A percentile compares a stretch with the other conserved stretches of the same genome.
Conservation (phyloP, 2,113 vertebrate genomes). For the Podilymbus podiceps region DNA sequence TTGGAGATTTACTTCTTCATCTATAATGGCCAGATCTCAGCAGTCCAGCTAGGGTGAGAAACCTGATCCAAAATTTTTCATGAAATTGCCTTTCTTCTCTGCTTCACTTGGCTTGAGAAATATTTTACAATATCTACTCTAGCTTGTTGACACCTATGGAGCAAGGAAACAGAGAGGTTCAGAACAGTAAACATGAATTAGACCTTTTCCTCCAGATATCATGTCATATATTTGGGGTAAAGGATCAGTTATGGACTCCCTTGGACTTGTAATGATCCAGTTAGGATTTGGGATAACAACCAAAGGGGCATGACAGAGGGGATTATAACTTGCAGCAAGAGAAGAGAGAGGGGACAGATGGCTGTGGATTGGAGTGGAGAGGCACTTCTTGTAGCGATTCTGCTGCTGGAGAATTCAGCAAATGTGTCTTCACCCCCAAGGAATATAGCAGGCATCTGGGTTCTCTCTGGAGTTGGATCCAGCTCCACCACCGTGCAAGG, state of each 20-base stretch:
- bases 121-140: background rate
- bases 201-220: background rate
- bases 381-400: background rate
- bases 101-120: background rate
- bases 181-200: background rate
- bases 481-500: accelerated
- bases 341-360: background rate
- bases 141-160: background rate
- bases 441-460: background rate
- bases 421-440: background rate
- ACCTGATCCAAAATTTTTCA: background rate
- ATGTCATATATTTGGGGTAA: background rate
- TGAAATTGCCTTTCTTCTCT: background rate
- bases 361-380: background rate
- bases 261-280: background rate
- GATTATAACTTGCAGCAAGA: background rate
- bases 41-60: background rate
- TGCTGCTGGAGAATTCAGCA: background rate
- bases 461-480: background rate
- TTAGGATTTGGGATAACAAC: background rate
- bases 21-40: background rate
- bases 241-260: background rate
- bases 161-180: background rate
- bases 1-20: background rate
- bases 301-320: background rate